Conservation (phyloP, 2,113 vertebrate species). For the Neogale vison region DNA sequence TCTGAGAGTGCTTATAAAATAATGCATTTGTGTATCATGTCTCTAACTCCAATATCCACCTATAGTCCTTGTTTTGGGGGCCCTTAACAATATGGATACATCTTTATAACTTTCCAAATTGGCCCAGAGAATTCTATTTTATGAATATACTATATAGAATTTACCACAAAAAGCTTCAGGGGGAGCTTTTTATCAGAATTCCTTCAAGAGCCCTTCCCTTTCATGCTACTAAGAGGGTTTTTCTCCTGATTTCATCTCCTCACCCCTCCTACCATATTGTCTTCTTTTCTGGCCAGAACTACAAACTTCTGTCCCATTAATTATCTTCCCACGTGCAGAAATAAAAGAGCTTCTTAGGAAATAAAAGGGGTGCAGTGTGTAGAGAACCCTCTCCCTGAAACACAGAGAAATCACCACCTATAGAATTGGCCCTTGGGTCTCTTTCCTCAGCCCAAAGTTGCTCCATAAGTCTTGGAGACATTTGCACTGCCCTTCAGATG, state of each 20-base stretch:
- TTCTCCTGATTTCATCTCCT: background rate
- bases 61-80: background rate
- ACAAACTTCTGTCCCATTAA: background rate
- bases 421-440: background rate
- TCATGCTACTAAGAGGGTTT: background rate
- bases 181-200: background rate
- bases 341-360: background rate
- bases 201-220: background rate
- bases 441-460: background rate
- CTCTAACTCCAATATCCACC: background rate
- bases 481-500: background rate
- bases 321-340: background rate
- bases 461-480: background rate
- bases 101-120: background rate
- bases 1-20: background rate
- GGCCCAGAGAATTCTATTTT: background rate
- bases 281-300: background rate
- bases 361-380: background rate
- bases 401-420: background rate
- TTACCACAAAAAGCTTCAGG: background rate
- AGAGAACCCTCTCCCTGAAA: background rate
- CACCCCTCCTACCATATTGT: fast-evolving
- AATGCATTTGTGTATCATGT: background rate
- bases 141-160: background rate
- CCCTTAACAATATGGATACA: background rate